Percentiles rank a stretch among this genome's conserved stretches.
These are phyloP conservation scores for Brotula barbata DNA, from an alignment of 2,797 vertebrate species.

Conservation along the genomic window DNA sequence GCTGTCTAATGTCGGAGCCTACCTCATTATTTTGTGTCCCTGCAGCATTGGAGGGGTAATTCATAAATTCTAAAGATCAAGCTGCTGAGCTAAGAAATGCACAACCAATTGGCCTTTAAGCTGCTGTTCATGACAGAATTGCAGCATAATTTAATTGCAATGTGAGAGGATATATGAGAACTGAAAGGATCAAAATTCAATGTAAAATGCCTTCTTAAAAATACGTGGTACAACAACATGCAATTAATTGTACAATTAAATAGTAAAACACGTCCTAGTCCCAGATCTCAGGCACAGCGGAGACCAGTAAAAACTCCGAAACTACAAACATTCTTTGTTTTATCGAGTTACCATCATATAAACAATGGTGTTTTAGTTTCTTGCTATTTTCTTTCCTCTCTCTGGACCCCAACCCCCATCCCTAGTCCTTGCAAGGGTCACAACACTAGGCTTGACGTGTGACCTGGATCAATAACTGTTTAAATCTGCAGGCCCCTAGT, in stretches of 20 bases:
- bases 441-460: slow-evolving; percentile 73
- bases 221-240: too few relatives aligned
- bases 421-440: slow-evolving; percentile 66
- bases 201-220: too few relatives aligned
- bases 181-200: too few relatives aligned
- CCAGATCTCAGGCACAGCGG: not conserved
- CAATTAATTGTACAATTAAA: too few relatives aligned
- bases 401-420: slow-evolving; percentile 60
- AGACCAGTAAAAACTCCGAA: not conserved
- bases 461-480: slow-evolving; percentile 85
- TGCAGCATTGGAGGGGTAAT: not conserved
- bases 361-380: slow-evolving; percentile 54
- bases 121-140: not conserved
- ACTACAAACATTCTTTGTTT: slow-evolving; percentile 13
- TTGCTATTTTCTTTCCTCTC: slow-evolving; percentile 49
- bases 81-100: not conserved
- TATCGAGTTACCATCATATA: slow-evolving; percentile 38
- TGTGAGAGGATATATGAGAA: too few relatives aligned
- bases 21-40: not conserved
- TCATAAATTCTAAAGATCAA: not conserved
- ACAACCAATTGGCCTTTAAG: not conserved
- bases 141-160: not conserved
- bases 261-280: too few relatives aligned
- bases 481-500: slow-evolving; percentile 76
- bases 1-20: not conserved